Evolutionary conservation across 2,113 vertebrate species (phyloP).

Genomic region (Elgaria multicarinata): DNA sequence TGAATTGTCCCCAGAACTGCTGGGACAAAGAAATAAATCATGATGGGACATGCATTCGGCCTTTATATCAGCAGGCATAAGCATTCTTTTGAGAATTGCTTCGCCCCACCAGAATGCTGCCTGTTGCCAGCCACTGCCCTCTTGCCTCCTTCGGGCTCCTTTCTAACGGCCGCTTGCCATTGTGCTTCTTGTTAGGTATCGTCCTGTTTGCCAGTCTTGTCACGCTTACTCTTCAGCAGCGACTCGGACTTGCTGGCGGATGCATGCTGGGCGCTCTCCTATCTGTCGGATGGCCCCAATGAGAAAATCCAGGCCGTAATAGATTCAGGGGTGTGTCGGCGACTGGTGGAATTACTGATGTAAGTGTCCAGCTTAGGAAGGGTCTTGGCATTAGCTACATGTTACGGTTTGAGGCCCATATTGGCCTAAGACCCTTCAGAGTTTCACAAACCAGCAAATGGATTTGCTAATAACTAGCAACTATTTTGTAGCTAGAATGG

Average conservation of each 20-base stretch:
- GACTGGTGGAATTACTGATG: constrained; percentile 96
- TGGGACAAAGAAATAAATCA: too few relatives aligned
- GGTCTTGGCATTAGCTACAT: background rate
- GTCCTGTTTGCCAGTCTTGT: constrained; percentile 94
- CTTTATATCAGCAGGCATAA: background rate
- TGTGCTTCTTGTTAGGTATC: constrained; percentile 84
- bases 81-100: background rate
- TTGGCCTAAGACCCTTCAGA: background rate
- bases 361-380: constrained; percentile 70
- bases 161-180: constrained; percentile 18
- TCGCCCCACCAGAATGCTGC: accelerated
- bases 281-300: constrained; percentile 96
- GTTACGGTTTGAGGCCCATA: background rate
- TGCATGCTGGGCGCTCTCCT: constrained; percentile 98
- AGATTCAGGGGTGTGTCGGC: constrained; percentile 95
- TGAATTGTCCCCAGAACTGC: too few relatives aligned
- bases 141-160: background rate
- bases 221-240: constrained; percentile 95
- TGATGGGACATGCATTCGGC: too few relatives aligned
- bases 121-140: background rate
- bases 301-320: constrained; percentile 99
- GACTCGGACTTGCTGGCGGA: constrained; percentile 97
- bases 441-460: background rate
- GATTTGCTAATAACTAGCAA: background rate
- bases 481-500: background rate